phyloP scores from a whole-genome alignment of 2,888 invertebrate species.

The Tinea trinotella region DNA sequence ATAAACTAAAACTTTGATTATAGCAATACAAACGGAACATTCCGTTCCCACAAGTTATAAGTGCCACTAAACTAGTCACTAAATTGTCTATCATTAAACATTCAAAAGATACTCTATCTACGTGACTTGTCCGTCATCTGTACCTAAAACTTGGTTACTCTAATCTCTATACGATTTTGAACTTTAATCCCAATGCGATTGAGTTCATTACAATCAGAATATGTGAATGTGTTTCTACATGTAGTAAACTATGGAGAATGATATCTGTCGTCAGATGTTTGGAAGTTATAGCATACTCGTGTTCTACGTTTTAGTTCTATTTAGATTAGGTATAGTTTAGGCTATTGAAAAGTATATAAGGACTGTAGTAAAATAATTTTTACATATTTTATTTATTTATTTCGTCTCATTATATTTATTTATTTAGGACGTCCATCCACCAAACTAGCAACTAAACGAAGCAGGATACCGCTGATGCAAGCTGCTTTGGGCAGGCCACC shows the following conservation, averaged over 20 bases:
- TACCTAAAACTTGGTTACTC: background rate
- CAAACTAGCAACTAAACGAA: too few species aligned
- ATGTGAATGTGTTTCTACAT: too few species aligned
- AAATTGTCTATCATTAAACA: slow-evolving; percentile 12
- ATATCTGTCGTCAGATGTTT: background rate
- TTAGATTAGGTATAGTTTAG: background rate
- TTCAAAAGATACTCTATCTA: slow-evolving; percentile 1
- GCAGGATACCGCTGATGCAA: too few species aligned
- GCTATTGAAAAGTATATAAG: too few species aligned
- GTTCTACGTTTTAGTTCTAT: background rate
- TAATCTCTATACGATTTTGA: background rate
- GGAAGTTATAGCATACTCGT: background rate
- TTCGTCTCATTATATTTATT: too few species aligned
- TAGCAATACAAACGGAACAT: background rate
- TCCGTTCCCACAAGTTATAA: background rate
- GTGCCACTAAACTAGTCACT: slow-evolving; percentile 6
- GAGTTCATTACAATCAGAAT: too few species aligned
- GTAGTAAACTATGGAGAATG: background rate
- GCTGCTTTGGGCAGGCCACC: too few species aligned
- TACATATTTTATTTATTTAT: too few species aligned
- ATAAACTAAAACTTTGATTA: background rate
- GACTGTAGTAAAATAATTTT: too few species aligned
- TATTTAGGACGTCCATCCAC: too few species aligned
- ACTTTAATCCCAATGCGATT: background rate
- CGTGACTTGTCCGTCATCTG: slow-evolving; percentile 10